phyloP scores from a whole-genome alignment of 2,113 vertebrate species.

The Pardalotus punctatus region DNA sequence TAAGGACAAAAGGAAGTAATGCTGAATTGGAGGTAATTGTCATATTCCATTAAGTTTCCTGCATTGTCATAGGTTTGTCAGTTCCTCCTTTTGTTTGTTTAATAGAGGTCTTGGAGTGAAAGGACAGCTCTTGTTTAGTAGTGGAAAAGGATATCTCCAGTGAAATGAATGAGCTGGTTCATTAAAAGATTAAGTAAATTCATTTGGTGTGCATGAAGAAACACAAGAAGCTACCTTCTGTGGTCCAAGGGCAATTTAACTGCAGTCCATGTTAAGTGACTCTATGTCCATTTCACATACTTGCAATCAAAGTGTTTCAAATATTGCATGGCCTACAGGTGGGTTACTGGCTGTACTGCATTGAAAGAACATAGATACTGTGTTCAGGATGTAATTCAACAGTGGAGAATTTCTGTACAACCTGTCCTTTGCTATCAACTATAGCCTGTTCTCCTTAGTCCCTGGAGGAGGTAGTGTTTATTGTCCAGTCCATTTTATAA shows the following conservation, averaged over 20 bases:
- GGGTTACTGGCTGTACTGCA: background rate
- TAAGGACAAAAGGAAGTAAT: constrained; percentile 3
- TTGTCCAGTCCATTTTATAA: background rate
- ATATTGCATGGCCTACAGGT: rapidly evolving
- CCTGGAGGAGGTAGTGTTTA: background rate
- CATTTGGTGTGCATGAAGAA: background rate
- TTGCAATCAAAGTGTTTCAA: background rate
- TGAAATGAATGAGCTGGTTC: background rate
- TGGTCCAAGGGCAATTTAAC: background rate
- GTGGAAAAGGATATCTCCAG: background rate
- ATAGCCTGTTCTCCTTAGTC: background rate
- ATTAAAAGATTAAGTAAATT: background rate
- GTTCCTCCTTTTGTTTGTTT: constrained; percentile 42
- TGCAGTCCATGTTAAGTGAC: background rate
- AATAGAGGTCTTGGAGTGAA: background rate
- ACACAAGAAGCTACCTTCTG: background rate
- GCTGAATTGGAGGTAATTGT: constrained; percentile 14
- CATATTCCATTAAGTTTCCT: background rate
- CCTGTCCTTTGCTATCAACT: background rate
- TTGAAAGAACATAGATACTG: background rate
- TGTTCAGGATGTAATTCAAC: background rate
- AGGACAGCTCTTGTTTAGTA: background rate
- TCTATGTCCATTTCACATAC: background rate
- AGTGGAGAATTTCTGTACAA: background rate
- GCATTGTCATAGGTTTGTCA: background rate